Evolutionary conservation across 2,888 invertebrate species (phyloP).

Genomic region (Ferdinandea cuprea): DNA sequence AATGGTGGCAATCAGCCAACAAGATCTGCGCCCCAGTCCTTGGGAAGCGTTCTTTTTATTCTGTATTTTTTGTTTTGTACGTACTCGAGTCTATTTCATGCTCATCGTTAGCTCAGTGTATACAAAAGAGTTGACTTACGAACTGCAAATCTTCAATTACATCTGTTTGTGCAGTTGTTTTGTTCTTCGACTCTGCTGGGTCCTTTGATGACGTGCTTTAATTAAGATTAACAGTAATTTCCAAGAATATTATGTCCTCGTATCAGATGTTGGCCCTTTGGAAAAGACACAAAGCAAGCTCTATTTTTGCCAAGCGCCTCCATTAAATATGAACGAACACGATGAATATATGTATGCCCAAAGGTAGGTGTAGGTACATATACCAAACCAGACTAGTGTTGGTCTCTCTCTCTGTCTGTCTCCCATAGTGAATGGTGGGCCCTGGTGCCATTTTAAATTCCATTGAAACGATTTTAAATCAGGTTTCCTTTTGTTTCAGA

Average conservation of each 20-base stretch:
- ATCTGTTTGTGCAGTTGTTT: constrained; percentile 14
- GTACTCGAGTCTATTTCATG: constrained; percentile 24
- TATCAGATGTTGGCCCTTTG: constrained; percentile 45
- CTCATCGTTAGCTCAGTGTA: not conserved
- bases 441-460: constrained; percentile 76
- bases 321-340: constrained; percentile 30
- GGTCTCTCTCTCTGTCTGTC: constrained; percentile 55
- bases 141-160: constrained; percentile 49
- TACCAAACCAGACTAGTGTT: constrained; percentile 21
- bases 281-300: constrained; percentile 25
- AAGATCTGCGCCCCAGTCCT: constrained; percentile 50
- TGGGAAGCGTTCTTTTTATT: constrained; percentile 47
- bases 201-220: constrained; percentile 53
- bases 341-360: no score
- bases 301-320: constrained; percentile 27
- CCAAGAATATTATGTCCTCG: constrained; percentile 40
- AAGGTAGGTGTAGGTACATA: not conserved
- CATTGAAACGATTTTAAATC: constrained; percentile 76
- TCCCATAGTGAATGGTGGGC: constrained; percentile 31
- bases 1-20: constrained; percentile 71
- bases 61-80: no score
- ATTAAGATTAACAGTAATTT: constrained; percentile 71
- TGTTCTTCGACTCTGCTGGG: not conserved
- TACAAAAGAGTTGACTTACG: constrained; percentile 63
- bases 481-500: constrained; percentile 74